phyloP scores from a whole-genome alignment of 1,140 invertebrate species.

The Tenebrio molitor region DNA sequence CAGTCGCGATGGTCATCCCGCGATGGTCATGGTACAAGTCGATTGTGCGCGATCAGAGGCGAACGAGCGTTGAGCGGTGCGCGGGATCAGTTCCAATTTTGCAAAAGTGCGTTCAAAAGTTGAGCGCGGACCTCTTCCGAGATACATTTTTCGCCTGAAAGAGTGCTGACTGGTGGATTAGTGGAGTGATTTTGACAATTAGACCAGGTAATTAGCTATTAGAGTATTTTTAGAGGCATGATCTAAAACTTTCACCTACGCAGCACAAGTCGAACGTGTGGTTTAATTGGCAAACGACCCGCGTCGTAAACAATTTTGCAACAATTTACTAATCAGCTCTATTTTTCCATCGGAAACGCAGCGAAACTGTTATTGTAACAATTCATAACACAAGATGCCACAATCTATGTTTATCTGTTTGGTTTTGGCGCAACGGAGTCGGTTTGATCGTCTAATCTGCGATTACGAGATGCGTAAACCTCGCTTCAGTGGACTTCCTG shows the following conservation, averaged over 20 bases:
- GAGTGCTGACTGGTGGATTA: not conserved
- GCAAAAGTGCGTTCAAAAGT: constrained; percentile 4
- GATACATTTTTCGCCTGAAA: not conserved
- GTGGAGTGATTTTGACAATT: not conserved
- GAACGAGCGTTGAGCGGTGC: not conserved
- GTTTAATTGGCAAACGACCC: constrained; percentile 7
- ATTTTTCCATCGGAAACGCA: constrained; percentile 13
- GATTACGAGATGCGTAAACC: too few species aligned
- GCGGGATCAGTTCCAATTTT: constrained; percentile 23
- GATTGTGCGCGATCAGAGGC: constrained; percentile 2
- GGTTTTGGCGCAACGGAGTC: not conserved
- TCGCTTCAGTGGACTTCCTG: not conserved
- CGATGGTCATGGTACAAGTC: constrained; percentile 25
- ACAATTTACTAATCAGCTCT: constrained; percentile 30
- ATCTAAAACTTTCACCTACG: constrained; percentile 7
- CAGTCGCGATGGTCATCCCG: constrained; percentile 19
- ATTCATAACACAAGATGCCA: too few species aligned
- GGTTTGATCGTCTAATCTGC: too few species aligned
- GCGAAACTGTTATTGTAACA: not conserved
- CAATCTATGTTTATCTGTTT: not conserved
- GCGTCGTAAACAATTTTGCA: constrained; percentile 18
- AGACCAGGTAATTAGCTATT: constrained; percentile 8
- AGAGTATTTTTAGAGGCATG: constrained; percentile 1
- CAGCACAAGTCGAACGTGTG: not conserved
- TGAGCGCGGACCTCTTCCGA: not conserved